phyloP scores from a whole-genome alignment of 1,140 invertebrate genomes.

The Philaenus spumarius region DNA sequence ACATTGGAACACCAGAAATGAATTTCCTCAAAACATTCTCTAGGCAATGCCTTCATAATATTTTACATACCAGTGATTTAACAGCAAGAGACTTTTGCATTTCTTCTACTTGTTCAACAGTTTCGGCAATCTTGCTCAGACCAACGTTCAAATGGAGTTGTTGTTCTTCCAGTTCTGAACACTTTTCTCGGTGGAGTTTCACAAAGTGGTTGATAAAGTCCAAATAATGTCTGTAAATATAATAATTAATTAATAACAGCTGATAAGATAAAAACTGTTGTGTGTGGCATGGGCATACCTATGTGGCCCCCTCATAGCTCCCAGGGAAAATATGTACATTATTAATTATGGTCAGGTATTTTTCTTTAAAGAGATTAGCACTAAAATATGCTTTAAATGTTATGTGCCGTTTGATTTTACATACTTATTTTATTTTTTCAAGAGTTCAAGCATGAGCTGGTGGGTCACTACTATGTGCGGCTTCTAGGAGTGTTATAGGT shows the following conservation, averaged over 20 bases:
- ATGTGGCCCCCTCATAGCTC: no score
- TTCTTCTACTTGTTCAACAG: constrained; percentile 98
- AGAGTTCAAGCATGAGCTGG: no score
- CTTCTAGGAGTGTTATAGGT: no score
- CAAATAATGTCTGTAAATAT: constrained; percentile 77
- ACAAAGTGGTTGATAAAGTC: constrained; percentile 99
- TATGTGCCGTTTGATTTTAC: no score
- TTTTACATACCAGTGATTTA: constrained; percentile 65
- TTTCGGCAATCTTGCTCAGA: constrained; percentile 97
- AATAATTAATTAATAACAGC: neutral
- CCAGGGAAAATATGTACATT: no score
- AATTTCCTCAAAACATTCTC: neutral
- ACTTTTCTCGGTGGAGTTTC: constrained; percentile 95
- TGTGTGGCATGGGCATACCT: no score
- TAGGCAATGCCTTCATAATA: neutral
- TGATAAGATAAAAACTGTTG: no score
- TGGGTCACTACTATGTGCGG: no score
- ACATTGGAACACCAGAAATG: neutral
- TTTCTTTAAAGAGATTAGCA: no score
- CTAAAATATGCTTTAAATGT: no score
- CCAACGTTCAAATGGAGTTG: constrained; percentile 98
- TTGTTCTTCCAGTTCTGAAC: constrained; percentile 96
- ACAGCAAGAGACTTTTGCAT: constrained; percentile 98
- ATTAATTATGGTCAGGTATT: no score
- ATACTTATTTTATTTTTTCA: no score